These are phyloP conservation scores for Drosophila neocordata DNA, from an alignment of 1,140 invertebrate genomes.

Conservation along the genomic window DNA sequence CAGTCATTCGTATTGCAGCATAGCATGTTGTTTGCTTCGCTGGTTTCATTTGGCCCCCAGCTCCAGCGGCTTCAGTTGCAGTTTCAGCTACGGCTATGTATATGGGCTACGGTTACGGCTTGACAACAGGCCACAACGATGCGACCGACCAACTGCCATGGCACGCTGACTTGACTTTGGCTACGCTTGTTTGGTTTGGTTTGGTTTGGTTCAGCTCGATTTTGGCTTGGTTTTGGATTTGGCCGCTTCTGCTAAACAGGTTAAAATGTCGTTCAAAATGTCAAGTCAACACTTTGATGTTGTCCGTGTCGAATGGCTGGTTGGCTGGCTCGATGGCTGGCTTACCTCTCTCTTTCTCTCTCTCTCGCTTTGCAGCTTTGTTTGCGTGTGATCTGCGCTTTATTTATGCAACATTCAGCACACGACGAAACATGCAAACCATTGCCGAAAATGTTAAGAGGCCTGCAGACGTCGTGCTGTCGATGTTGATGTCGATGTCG, in stretches of 20 bases:
- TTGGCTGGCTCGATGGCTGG: neutral
- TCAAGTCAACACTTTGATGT: conserved; percentile 81
- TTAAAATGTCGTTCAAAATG: conserved; percentile 81
- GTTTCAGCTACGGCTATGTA: conserved; percentile 22
- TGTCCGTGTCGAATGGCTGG: conserved; percentile 63
- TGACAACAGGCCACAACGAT: conserved; percentile 35
- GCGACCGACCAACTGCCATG: conserved; percentile 48
- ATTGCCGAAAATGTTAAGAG: conserved; percentile 78
- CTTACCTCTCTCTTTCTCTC: conserved; percentile 12
- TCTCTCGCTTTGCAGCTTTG: conserved; percentile 48
- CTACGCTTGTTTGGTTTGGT: conserved; percentile 76
- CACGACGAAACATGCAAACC: conserved; percentile 77
- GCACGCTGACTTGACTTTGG: conserved; percentile 69
- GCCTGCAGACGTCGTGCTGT: conserved; percentile 61
- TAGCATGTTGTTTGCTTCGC: conserved; percentile 80
- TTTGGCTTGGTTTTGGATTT: conserved; percentile 27
- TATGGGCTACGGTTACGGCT: conserved; percentile 20
- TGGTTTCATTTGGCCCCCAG: conserved; percentile 69
- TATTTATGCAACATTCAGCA: conserved; percentile 81
- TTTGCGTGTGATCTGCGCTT: conserved; percentile 78
- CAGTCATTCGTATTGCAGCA: conserved; percentile 75
- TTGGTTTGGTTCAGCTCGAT: conserved; percentile 11
- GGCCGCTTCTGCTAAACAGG: conserved; percentile 74
- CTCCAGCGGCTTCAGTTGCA: conserved; percentile 15
- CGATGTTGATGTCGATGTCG: conserved; percentile 49